phyloP scores from a whole-genome alignment of 1,140 invertebrate species.

The Saccostrea cuccullata region DNA sequence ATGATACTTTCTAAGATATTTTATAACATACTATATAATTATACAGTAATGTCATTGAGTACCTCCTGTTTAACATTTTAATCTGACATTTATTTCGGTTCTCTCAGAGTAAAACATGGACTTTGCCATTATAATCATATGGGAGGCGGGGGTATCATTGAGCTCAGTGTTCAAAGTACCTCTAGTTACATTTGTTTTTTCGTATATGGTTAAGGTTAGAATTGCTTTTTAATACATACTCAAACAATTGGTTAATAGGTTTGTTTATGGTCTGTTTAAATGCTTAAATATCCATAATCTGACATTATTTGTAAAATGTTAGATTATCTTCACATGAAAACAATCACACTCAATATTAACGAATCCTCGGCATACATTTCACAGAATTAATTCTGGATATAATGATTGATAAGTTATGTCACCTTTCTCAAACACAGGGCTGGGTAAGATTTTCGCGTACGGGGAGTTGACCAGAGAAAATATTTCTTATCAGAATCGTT shows the following conservation, averaged over 20 bases:
- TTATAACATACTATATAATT: no score
- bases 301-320: background rate
- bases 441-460: background rate
- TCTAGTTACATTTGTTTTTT: no score
- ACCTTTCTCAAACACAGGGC: background rate
- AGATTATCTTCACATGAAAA: background rate
- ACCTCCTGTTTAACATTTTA: no score
- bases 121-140: no score
- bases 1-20: no score
- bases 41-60: no score
- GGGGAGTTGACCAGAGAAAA: background rate
- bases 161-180: no score
- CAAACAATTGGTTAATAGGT: background rate
- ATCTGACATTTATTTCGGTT: no score
- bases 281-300: background rate
- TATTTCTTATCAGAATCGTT: slow-evolving; percentile 1
- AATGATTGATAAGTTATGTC: background rate
- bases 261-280: background rate
- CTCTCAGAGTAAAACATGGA: no score
- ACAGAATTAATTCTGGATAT: background rate
- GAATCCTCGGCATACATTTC: background rate
- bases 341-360: background rate
- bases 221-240: no score
- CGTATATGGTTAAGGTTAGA: no score
- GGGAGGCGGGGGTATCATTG: no score